A percentile compares a stretch with the other conserved stretches of the same genome.
Evolutionary conservation across 1,140 invertebrate genomes (phyloP).

Genomic region (Trichonephila inaurata): DNA sequence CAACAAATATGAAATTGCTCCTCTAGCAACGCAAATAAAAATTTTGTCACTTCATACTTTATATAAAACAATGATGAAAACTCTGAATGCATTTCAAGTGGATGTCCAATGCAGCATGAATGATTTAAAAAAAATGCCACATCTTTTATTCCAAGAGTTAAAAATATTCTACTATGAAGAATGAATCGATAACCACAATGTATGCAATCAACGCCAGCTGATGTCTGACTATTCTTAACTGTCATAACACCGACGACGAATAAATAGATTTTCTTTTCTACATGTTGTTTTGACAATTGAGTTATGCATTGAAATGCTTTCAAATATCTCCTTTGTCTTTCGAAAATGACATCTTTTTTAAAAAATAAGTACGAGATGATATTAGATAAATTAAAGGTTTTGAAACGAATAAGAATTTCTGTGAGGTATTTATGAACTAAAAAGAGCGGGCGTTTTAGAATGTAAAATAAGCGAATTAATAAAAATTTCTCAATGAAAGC

Average conservation of each 20-base stretch:
- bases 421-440: neutral
- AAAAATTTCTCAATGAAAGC: neutral
- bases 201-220: constrained; percentile 43
- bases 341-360: neutral
- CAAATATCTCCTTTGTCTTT: neutral
- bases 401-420: neutral
- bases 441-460: neutral
- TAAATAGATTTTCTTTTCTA: constrained; percentile 13
- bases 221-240: constrained; percentile 35
- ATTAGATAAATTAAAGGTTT: neutral
- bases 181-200: constrained; percentile 21
- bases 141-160: neutral
- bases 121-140: neutral
- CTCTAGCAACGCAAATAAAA: neutral
- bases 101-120: neutral
- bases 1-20: no score
- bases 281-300: constrained; percentile 61
- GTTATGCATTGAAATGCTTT: constrained; percentile 36
- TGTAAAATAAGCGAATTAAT: neutral
- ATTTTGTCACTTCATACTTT: neutral
- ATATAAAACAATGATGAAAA: neutral
- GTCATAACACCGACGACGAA: neutral
- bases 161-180: constrained; percentile 1
- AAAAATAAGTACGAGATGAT: neutral
- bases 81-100: neutral